These are phyloP conservation scores for Capreolus pygargus DNA, from an alignment of 2,113 vertebrate species.

Conservation along the genomic window DNA sequence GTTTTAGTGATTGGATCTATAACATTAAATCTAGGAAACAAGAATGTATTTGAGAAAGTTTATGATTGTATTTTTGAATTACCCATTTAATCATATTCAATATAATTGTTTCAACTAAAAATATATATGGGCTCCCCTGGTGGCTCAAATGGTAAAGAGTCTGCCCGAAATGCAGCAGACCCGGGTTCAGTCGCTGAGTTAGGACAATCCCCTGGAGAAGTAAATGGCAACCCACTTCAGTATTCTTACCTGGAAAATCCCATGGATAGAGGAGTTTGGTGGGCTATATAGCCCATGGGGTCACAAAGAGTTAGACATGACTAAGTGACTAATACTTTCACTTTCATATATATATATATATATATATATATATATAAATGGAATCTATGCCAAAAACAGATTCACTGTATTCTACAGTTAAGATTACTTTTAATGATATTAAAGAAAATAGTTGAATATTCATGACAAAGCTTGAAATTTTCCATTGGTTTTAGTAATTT, in stretches of 20 bases:
- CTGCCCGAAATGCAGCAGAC: neutral
- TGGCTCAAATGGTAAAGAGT: neutral
- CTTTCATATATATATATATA: neutral
- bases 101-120: neutral
- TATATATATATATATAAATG: neutral
- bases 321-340: neutral
- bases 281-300: neutral
- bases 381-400: neutral
- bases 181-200: fast-evolving
- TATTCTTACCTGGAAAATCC: neutral
- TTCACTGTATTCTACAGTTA: neutral
- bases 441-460: neutral
- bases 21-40: neutral
- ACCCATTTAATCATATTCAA: neutral
- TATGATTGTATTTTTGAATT: neutral
- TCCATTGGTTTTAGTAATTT: neutral
- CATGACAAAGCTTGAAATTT: neutral
- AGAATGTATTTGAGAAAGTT: neutral
- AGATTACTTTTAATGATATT: neutral
- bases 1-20: neutral
- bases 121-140: neutral
- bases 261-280: neutral
- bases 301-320: neutral
- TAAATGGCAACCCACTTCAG: neutral
- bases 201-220: neutral